A percentile compares a stretch with the other conserved stretches of the same genome.
These are phyloP conservation scores for Melanostoma scalare DNA, from an alignment of 2,888 invertebrate species.

Conservation along the genomic window DNA sequence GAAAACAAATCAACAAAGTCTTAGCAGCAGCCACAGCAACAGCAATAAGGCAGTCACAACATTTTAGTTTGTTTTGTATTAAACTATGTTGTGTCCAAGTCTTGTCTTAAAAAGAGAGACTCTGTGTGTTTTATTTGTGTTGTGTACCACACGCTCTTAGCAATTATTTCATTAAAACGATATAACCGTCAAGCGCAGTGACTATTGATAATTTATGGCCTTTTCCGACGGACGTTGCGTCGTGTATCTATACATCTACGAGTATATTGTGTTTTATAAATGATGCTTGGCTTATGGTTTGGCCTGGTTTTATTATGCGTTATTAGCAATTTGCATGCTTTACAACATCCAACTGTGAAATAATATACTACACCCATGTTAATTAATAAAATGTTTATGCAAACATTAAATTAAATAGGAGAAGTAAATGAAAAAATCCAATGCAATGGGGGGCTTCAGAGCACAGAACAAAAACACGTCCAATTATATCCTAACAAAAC, in stretches of 20 bases:
- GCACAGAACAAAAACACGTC: slow-evolving; percentile 1
- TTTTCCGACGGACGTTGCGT: slow-evolving; percentile 62
- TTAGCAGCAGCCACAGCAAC: slow-evolving; percentile 21
- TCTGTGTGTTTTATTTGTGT: slow-evolving; percentile 10
- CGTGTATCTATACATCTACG: slow-evolving; percentile 46
- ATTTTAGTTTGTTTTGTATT: slow-evolving; percentile 47
- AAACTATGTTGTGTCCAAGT: neutral
- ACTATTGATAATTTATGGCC: slow-evolving; percentile 75
- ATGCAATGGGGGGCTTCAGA: slow-evolving; percentile 17
- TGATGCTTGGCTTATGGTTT: slow-evolving; percentile 48
- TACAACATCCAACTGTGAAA: slow-evolving; percentile 53
- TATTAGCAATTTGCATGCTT: slow-evolving; percentile 66
- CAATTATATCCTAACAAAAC: neutral
- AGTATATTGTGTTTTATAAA: slow-evolving; percentile 28
- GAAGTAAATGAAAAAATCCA: slow-evolving; percentile 19
- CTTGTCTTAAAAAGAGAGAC: slow-evolving; percentile 18
- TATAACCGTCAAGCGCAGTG: slow-evolving; percentile 75
- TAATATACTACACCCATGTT: slow-evolving; percentile 57
- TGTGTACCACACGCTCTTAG: slow-evolving; percentile 69
- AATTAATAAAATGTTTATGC: slow-evolving; percentile 59
- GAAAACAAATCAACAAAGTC: slow-evolving; percentile 30
- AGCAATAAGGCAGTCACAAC: slow-evolving; percentile 25
- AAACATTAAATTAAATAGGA: slow-evolving; percentile 25
- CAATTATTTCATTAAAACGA: slow-evolving; percentile 76
- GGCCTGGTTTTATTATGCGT: slow-evolving; percentile 49